These are phyloP conservation scores for Cerastis rubricosa DNA, from an alignment of 2,888 invertebrate species.

Conservation along the genomic window DNA sequence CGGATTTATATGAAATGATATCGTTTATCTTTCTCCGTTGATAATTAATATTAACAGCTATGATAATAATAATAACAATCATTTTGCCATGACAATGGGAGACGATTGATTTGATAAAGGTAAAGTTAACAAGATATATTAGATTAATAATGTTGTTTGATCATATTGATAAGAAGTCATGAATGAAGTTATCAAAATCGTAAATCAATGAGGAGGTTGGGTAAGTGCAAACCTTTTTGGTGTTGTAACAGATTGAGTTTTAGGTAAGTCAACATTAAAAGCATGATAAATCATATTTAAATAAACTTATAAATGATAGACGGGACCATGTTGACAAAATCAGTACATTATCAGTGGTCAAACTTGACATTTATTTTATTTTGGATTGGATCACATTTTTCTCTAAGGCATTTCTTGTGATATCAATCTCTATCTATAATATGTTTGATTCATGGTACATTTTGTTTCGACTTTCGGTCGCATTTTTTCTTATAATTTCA, in stretches of 20 bases:
- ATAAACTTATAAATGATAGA: too few relatives aligned
- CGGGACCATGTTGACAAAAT: too few relatives aligned
- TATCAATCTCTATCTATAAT: too few relatives aligned
- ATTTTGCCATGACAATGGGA: slow-evolving; percentile 18
- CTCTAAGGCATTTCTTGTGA: too few relatives aligned
- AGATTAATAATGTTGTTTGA: slow-evolving; percentile 33
- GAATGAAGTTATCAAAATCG: slow-evolving; percentile 29
- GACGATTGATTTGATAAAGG: slow-evolving; percentile 36
- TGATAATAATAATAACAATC: neutral
- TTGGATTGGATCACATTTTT: too few relatives aligned
- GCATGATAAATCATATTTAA: too few relatives aligned
- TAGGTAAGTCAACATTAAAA: too few relatives aligned
- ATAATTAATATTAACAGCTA: slow-evolving; percentile 1
- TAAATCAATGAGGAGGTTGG: neutral
- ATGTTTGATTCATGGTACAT: too few relatives aligned
- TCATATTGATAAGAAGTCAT: slow-evolving; percentile 28
- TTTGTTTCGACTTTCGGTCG: neutral
- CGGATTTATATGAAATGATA: neutral
- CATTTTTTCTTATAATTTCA: too few relatives aligned
- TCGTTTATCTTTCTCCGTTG: neutral
- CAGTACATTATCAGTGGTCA: too few relatives aligned
- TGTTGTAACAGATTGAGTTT: neutral
- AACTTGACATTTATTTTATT: too few relatives aligned
- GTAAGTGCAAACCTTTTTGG: neutral
- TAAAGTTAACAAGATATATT: slow-evolving; percentile 37